These are phyloP conservation scores for Auanema sp. DNA, from an alignment of 2,888 invertebrate genomes.

Conservation along the genomic window DNA sequence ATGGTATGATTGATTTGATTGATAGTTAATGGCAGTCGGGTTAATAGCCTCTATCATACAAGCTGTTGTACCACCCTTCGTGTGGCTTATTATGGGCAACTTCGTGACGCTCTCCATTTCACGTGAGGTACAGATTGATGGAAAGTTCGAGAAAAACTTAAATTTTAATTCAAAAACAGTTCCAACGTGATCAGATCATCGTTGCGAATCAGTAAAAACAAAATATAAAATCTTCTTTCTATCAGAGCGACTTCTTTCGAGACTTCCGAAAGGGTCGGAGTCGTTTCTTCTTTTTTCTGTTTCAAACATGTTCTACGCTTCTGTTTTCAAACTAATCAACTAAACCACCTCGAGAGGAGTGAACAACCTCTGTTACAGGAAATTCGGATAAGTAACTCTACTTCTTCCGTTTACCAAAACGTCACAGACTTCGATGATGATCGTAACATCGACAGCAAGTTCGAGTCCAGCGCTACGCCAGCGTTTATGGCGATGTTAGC, in stretches of 20 bases:
- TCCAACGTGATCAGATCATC: too few relatives aligned
- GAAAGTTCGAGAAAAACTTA: background rate
- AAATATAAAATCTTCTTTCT: slow-evolving; percentile 26
- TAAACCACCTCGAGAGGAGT: background rate
- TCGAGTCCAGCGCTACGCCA: slow-evolving; percentile 49
- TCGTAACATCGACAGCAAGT: slow-evolving; percentile 41
- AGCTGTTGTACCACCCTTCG: slow-evolving; percentile 59
- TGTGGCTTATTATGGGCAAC: slow-evolving; percentile 61
- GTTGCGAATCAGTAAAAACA: background rate
- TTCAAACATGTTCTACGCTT: background rate
- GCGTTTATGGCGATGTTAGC: slow-evolving; percentile 58
- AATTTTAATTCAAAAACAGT: background rate
- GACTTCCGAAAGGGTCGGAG: background rate
- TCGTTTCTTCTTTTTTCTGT: slow-evolving; percentile 4
- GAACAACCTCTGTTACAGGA: slow-evolving; percentile 13
- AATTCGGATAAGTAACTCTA: slow-evolving; percentile 6
- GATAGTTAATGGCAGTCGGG: slow-evolving; percentile 55
- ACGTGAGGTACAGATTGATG: slow-evolving; percentile 35
- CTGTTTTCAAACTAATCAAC: background rate
- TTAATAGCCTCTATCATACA: slow-evolving; percentile 54
- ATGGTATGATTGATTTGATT: background rate
- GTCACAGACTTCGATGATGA: slow-evolving; percentile 1
- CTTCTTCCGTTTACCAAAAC: background rate
- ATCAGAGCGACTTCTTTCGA: slow-evolving; percentile 12
- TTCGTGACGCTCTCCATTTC: slow-evolving; percentile 55